Base-by-base conservation (phyloP, 1,140 invertebrate species). In the Bombus pyrosoma region DNA sequence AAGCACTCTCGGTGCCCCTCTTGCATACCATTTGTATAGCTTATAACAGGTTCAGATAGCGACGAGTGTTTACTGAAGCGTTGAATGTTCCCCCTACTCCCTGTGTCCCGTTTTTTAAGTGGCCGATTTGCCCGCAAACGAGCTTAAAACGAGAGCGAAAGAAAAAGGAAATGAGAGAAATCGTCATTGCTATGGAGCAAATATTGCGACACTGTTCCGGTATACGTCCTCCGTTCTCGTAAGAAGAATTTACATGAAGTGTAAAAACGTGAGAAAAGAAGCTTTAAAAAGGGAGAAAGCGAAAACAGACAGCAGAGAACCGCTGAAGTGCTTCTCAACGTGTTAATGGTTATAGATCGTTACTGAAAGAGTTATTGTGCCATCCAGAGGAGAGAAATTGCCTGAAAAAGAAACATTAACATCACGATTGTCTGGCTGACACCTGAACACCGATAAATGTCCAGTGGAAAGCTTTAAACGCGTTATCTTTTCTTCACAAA, bases 1-100 rank as follows among this genome's bases (percentile, higher is more conserved):
- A 87, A 89, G 79, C 68, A 73, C 73, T 71, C 83, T 87, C 66
- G 32, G n/a, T 80, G 78, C 57, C 72, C 72, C 72, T 34, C 74
- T 62, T 84, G 89, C 74, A 85, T 90, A 71, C 90, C 93, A 94
- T 93, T 94, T 94, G 92, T 93, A 93, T 90, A 91, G 91, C 93
- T 94, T 91, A 94, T 93, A 94, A 94, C 89, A 89, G 71, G 83
- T 91, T 90, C 87, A 89, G 91, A 92, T 93, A 93, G 85, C 87
- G 86, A 59, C 72, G 73, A 83, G 73, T 80, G 81, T 81, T 72
- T 79, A 80, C 34, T 71, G 83, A 89, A 89, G 68, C 77, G 71
- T 87, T 69, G 34, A 83, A 53, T 66, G 75, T 59, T 53, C 25
- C 62, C 64, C 62, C 9, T 12, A 22, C 32, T 53, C 59, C 32